Percentiles rank a stretch among this genome's conserved stretches.
Evolutionary conservation across 1,140 invertebrate species (phyloP).

Genomic region (Arctopsyche grandis): DNA sequence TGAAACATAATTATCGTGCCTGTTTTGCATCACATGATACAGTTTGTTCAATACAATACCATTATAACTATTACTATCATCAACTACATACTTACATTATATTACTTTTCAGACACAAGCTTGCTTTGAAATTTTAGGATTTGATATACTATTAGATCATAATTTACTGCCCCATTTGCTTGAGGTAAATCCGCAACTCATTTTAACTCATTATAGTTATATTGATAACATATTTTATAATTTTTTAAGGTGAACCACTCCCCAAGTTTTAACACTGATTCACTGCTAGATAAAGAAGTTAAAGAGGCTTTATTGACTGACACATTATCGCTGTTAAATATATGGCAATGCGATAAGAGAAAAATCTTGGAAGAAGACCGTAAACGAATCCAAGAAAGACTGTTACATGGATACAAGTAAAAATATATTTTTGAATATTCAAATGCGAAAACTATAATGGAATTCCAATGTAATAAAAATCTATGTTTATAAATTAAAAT

Average conservation of each 20-base stretch:
- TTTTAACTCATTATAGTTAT: conserved; percentile 23
- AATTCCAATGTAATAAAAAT: conserved; percentile 7
- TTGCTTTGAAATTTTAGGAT: conserved; percentile 90
- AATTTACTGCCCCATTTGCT: conserved; percentile 86
- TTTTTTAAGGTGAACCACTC: conserved; percentile 84
- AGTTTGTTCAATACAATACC: conserved; percentile 56
- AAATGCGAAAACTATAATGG: neutral
- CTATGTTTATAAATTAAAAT: neutral
- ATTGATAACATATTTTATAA: conserved; percentile 6
- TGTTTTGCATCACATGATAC: conserved; percentile 88
- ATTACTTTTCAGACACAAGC: conserved; percentile 70
- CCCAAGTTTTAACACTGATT: conserved; percentile 90
- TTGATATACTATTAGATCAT: conserved; percentile 87
- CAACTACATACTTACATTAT: neutral
- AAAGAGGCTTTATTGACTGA: conserved; percentile 85
- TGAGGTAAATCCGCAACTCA: conserved; percentile 70
- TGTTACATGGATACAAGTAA: conserved; percentile 66
- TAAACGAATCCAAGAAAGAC: conserved; percentile 72
- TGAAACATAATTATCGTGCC: conserved; percentile 88
- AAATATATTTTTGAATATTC: neutral
- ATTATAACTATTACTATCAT: neutral
- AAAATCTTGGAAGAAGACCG: conserved; percentile 79
- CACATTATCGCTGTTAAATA: conserved; percentile 85
- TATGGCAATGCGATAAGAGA: conserved; percentile 80
- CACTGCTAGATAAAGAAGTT: conserved; percentile 83